These are phyloP conservation scores for Epizoanthus fatuus DNA, from an alignment of 92 coral and sea anemone genomes.

Conservation along the genomic window DNA sequence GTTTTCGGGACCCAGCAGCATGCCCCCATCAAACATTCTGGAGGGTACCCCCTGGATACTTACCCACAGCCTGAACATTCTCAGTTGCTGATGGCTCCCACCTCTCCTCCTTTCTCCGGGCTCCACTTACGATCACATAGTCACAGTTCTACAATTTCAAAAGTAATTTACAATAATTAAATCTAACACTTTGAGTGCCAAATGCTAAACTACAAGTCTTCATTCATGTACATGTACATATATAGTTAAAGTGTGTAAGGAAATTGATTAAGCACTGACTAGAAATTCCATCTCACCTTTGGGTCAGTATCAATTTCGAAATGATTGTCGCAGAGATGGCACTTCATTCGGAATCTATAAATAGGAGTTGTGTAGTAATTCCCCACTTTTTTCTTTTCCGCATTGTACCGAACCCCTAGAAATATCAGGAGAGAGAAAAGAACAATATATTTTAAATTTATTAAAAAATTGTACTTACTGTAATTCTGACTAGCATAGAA, in stretches of 20 bases:
- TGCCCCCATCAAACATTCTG: neutral
- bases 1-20: neutral
- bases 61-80: constrained; percentile 94
- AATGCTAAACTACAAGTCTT: no score
- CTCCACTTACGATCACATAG: constrained; percentile 92
- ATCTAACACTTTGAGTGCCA: neutral
- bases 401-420: constrained; percentile 98
- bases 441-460: neutral
- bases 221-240: neutral
- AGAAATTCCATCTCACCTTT: constrained; percentile 62
- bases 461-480: no score
- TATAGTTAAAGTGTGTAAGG: no score
- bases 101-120: constrained; percentile 96
- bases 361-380: constrained; percentile 99
- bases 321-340: constrained; percentile 98
- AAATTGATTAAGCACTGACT: neutral
- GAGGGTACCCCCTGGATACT: neutral
- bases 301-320: constrained; percentile 99
- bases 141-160: constrained; percentile 86
- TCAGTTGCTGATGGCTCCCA: constrained; percentile 99
- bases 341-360: constrained; percentile 99
- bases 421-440: neutral
- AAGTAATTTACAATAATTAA: neutral
- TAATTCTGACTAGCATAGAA: no score
- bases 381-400: constrained; percentile 99